phyloP scores from a whole-genome alignment of 1,140 invertebrate species.

The Lysiphlebus fabarum region DNA sequence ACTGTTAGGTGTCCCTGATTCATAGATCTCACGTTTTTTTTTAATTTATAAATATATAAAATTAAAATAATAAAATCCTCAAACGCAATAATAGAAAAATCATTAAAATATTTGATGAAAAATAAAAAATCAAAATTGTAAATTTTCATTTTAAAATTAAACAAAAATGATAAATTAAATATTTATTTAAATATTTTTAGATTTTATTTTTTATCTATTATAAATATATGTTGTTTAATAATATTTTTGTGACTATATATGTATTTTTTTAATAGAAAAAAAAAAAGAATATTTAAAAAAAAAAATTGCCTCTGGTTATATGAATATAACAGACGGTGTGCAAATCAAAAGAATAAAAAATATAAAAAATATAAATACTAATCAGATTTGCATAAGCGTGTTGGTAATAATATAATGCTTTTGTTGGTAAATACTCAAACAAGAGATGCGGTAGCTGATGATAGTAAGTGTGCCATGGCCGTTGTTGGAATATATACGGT shows the following conservation, averaged over 20 bases:
- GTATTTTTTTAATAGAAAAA: too few species aligned
- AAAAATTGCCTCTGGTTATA: slow-evolving; percentile 11
- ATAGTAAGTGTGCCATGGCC: slow-evolving; percentile 45
- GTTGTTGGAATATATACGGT: slow-evolving; percentile 24
- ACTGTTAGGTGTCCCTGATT: slow-evolving; percentile 4
- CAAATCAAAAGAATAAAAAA: background rate
- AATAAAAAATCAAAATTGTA: too few species aligned
- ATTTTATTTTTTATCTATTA: too few species aligned
- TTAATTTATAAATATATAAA: background rate
- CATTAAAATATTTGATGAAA: too few species aligned
- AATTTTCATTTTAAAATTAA: too few species aligned
- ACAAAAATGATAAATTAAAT: too few species aligned
- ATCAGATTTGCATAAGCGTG: slow-evolving; percentile 51
- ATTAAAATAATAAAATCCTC: background rate
- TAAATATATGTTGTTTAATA: too few species aligned
- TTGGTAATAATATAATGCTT: slow-evolving; percentile 27
- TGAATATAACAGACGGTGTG: slow-evolving; percentile 8
- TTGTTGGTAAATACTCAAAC: slow-evolving; percentile 10
- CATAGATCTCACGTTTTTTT: slow-evolving; percentile 11
- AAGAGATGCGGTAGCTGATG: slow-evolving; percentile 22
- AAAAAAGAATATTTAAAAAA: too few species aligned
- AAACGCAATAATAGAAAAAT: background rate
- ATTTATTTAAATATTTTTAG: too few species aligned
- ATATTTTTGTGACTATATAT: too few species aligned
- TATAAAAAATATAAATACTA: slow-evolving; percentile 26